A percentile compares a stretch with the other conserved stretches of the same genome.
Evolutionary conservation across 2,113 vertebrate species (phyloP).

Genomic region (Telmatochromis bifrenatus): DNA sequence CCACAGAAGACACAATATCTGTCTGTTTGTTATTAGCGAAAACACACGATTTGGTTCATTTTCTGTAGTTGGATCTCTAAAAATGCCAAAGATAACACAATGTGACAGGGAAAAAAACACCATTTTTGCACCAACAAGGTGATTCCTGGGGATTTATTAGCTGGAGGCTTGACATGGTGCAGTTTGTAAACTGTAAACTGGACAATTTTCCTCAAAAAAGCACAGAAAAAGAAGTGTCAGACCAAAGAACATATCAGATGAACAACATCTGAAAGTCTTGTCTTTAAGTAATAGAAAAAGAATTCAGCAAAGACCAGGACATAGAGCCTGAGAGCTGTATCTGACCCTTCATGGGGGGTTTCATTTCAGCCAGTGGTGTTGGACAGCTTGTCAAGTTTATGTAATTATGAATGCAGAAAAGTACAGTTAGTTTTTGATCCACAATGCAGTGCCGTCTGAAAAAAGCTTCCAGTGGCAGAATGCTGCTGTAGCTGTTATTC

Average conservation of each 20-base stretch:
- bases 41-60: background rate
- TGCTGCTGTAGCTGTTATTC: background rate
- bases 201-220: background rate
- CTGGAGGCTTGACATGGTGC: background rate
- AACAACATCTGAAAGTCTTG: background rate
- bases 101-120: background rate
- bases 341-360: background rate
- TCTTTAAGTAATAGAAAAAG: background rate
- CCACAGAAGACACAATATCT: background rate
- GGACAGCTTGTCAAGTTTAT: background rate
- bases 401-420: background rate
- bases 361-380: background rate
- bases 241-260: background rate
- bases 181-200: background rate
- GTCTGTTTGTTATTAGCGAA: background rate
- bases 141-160: background rate
- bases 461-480: background rate
- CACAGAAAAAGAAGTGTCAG: background rate
- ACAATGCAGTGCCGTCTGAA: background rate
- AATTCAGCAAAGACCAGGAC: background rate
- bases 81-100: background rate
- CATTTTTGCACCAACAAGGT: background rate
- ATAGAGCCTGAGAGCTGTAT: background rate
- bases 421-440: background rate
- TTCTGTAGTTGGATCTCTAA: background rate